Evolutionary conservation across 2,888 invertebrate genomes (phyloP).

Genomic region (Ophraella communa): DNA sequence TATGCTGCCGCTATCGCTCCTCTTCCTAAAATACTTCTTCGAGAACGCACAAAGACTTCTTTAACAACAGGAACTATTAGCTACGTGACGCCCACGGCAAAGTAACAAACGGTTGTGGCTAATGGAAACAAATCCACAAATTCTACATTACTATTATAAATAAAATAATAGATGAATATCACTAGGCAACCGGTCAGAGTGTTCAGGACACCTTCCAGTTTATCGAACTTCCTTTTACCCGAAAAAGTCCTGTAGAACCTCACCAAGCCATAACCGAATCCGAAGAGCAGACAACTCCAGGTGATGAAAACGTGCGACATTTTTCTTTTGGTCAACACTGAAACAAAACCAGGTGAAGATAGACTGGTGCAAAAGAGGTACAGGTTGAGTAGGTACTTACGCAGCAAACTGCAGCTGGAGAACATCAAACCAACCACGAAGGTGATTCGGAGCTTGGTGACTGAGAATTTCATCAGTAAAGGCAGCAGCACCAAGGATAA

Average conservation of each 20-base stretch:
- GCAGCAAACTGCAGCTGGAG: constrained; percentile 40
- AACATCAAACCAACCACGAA: constrained; percentile 42
- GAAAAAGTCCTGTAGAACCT: constrained; percentile 62
- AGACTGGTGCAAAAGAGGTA: background rate
- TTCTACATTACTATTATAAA: constrained; percentile 39
- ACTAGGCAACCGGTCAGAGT: constrained; percentile 59
- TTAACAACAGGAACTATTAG: constrained; percentile 31
- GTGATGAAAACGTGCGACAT: constrained; percentile 61
- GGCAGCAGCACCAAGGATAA: constrained; percentile 44
- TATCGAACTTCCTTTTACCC: constrained; percentile 62
- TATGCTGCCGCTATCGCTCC: constrained; percentile 4
- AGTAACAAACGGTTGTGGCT: constrained; percentile 35
- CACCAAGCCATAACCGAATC: constrained; percentile 63
- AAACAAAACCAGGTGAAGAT: constrained; percentile 22
- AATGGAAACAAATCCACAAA: constrained; percentile 38
- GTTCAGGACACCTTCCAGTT: constrained; percentile 62
- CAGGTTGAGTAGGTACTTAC: no score
- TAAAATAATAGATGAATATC: constrained; percentile 51
- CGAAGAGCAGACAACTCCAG: constrained; percentile 62
- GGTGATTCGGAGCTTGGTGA: constrained; percentile 35
- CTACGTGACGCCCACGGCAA: constrained; percentile 41
- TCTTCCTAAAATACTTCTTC: constrained; percentile 5
- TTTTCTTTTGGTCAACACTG: constrained; percentile 40
- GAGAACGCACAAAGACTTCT: background rate
- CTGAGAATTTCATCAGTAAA: constrained; percentile 39